Conservation (phyloP, 2,113 vertebrate species). For the Phalacrocorax brasilianus region DNA sequence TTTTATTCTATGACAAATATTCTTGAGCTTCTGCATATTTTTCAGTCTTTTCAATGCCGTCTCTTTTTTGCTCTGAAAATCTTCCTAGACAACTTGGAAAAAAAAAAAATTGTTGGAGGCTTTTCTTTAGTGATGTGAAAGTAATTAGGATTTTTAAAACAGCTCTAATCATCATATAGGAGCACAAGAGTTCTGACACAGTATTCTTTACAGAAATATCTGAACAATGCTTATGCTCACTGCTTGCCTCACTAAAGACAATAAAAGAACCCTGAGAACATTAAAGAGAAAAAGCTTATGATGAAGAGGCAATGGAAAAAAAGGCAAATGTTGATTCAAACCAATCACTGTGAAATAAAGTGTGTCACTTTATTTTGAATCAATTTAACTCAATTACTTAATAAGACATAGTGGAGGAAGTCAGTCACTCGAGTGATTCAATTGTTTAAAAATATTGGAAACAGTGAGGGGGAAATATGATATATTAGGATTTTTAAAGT, state of each 20-base stretch:
- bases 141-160: neutral
- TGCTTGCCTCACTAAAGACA: neutral
- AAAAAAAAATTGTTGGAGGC: neutral
- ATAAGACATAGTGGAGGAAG: constrained; percentile 31
- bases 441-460: constrained; percentile 49
- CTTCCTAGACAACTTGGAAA: neutral
- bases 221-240: constrained; percentile 3
- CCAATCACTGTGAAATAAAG: constrained; percentile 40
- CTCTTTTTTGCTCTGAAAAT: neutral
- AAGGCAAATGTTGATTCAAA: constrained; percentile 51
- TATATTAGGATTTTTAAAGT: neutral
- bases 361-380: constrained; percentile 58
- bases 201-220: neutral
- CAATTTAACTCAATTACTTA: constrained; percentile 55
- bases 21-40: neutral
- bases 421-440: constrained; percentile 2
- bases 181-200: neutral
- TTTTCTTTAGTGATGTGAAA: neutral
- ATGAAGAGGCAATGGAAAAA: neutral
- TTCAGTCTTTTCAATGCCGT: neutral
- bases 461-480: neutral
- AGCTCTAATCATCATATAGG: neutral
- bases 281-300: neutral
- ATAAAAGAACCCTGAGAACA: neutral
- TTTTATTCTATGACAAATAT: neutral